phyloP scores from a whole-genome alignment of 2,888 invertebrate genomes.

The Thera britannica region DNA sequence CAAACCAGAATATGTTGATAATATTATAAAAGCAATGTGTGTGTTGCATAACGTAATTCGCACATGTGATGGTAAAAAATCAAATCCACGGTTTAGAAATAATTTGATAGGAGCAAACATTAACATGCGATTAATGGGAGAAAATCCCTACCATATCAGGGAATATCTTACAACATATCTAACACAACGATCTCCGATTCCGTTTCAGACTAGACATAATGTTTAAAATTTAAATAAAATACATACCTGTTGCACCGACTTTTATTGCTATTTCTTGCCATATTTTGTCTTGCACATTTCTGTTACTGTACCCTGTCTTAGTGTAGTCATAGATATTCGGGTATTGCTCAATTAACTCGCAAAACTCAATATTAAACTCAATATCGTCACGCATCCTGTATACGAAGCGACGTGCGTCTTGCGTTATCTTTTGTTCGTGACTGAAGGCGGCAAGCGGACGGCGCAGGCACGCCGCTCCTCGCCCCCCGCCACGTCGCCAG shows the following conservation, averaged over 20 bases:
- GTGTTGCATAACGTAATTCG: conserved; percentile 1
- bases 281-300: conserved; percentile 40
- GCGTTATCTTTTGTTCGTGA: conserved; percentile 32
- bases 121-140: not conserved
- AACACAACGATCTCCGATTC: conserved; percentile 18
- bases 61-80: not conserved
- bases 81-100: no score
- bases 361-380: no score
- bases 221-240: conserved; percentile 30
- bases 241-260: conserved; percentile 17
- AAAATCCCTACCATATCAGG: not conserved
- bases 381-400: not conserved
- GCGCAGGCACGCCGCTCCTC: no score
- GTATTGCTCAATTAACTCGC: conserved; percentile 4
- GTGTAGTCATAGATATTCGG: no score
- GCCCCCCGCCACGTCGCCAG: conserved; percentile 31
- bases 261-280: conserved; percentile 36
- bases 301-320: conserved; percentile 22
- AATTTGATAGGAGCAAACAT: not conserved
- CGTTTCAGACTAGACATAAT: conserved; percentile 22
- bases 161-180: conserved; percentile 12
- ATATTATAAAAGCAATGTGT: conserved; percentile 1
- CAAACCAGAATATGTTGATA: not conserved
- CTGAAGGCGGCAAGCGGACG: conserved; percentile 24
- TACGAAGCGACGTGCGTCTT: conserved; percentile 34